Evolutionary conservation across 92 coral and sea anemone genomes (phyloP).

Genomic region (Meandrina meandrites): DNA sequence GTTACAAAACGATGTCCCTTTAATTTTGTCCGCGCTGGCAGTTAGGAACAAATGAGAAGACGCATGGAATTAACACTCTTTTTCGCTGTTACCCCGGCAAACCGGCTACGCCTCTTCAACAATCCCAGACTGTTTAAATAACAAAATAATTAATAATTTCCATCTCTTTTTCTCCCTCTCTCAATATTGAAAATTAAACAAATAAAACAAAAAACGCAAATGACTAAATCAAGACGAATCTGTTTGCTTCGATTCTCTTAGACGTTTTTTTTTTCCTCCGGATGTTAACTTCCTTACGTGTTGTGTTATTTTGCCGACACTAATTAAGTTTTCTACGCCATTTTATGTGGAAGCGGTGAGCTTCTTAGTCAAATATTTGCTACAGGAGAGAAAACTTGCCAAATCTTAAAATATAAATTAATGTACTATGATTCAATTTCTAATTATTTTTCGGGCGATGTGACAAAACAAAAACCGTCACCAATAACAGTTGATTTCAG

Average conservation of each 20-base stretch:
- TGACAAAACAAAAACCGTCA: no score
- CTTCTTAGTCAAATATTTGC: not conserved
- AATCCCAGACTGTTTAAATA: not conserved
- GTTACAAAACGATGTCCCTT: not conserved
- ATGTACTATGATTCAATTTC: no score
- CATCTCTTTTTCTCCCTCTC: not conserved
- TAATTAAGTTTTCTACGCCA: not conserved
- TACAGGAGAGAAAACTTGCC: not conserved
- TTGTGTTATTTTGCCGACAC: not conserved
- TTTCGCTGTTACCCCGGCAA: not conserved
- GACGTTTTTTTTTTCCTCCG: not conserved
- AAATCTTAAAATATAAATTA: no score
- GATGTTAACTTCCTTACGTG: not conserved
- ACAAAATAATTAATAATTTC: not conserved
- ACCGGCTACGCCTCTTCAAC: not conserved
- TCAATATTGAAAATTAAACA: not conserved
- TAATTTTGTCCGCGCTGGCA: not conserved
- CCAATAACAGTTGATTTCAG: no score
- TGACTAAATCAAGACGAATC: not conserved
- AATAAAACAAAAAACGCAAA: not conserved
- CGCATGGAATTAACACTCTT: not conserved
- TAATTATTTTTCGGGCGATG: no score
- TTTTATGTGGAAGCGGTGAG: not conserved
- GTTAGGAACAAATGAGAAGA: not conserved
- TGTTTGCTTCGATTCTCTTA: no score